phyloP scores from a whole-genome alignment of 1,140 invertebrate genomes.

The Antheraea mylitta region DNA sequence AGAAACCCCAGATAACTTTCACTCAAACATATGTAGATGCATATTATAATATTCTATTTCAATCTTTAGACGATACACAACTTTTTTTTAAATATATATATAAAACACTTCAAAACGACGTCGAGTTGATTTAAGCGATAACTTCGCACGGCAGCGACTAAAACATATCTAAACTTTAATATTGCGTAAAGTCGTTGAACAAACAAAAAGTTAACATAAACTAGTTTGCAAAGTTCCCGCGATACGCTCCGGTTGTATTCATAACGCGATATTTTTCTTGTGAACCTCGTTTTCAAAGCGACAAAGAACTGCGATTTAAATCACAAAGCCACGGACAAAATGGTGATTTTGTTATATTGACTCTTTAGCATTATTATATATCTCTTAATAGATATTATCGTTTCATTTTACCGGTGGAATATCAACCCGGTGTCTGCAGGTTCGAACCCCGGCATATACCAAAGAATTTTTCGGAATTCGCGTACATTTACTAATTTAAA shows the following conservation, averaged over 20 bases:
- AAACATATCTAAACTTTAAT: background rate
- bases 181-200: background rate
- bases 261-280: background rate
- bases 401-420: no score
- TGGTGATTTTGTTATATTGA: background rate
- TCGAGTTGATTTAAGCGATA: background rate
- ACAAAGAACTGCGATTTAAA: background rate
- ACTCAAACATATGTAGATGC: no score
- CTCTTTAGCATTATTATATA: no score
- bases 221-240: background rate
- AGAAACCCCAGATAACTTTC: no score
- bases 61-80: no score
- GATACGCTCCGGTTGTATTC: background rate
- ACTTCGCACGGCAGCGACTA: background rate
- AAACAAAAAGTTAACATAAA: background rate
- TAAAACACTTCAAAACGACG: background rate
- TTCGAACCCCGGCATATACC: no score
- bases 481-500: no score
- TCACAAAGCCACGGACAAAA: background rate
- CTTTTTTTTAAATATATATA: background rate
- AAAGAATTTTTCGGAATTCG: no score
- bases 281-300: background rate
- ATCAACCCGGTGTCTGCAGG: no score
- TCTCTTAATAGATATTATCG: no score
- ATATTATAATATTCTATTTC: no score